Conservation (phyloP, 2,888 invertebrate species). For the Erebia ligea region DNA sequence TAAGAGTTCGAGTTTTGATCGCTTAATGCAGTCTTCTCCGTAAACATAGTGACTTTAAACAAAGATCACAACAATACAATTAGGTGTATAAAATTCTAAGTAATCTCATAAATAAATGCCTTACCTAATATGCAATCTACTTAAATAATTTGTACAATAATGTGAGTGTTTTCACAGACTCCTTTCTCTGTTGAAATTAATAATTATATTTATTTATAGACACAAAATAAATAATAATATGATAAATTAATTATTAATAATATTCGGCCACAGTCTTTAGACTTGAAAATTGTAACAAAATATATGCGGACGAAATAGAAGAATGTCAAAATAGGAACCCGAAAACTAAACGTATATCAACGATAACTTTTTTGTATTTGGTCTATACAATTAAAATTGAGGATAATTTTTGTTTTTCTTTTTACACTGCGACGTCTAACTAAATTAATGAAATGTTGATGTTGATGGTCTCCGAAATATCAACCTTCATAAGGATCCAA, state of each 20-base stretch:
- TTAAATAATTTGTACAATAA: constrained; percentile 81
- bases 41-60: constrained; percentile 54
- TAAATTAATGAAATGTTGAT: background rate
- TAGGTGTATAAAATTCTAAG: constrained; percentile 68
- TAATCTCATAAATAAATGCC: constrained; percentile 81
- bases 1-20: constrained; percentile 56
- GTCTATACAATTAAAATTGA: constrained; percentile 56
- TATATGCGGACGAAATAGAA: constrained; percentile 59
- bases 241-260: constrained; percentile 75
- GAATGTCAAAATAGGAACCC: constrained; percentile 77
- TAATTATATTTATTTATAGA: constrained; percentile 62
- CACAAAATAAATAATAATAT: constrained; percentile 79
- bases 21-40: constrained; percentile 76
- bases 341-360: constrained; percentile 50
- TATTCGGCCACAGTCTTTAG: constrained; percentile 77
- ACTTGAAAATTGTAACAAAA: constrained; percentile 66
- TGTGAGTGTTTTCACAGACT: constrained; percentile 64
- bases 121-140: constrained; percentile 66
- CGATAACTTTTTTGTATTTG: constrained; percentile 56
- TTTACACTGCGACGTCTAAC: background rate
- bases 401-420: constrained; percentile 46
- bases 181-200: constrained; percentile 62
- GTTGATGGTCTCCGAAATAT: background rate
- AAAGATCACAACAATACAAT: constrained; percentile 78
- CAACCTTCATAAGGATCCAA: background rate